Evolutionary conservation across 2,888 invertebrate genomes (phyloP), one percentile per base, ranked within the genome.

Genomic region (Chouioia cunea): DNA sequence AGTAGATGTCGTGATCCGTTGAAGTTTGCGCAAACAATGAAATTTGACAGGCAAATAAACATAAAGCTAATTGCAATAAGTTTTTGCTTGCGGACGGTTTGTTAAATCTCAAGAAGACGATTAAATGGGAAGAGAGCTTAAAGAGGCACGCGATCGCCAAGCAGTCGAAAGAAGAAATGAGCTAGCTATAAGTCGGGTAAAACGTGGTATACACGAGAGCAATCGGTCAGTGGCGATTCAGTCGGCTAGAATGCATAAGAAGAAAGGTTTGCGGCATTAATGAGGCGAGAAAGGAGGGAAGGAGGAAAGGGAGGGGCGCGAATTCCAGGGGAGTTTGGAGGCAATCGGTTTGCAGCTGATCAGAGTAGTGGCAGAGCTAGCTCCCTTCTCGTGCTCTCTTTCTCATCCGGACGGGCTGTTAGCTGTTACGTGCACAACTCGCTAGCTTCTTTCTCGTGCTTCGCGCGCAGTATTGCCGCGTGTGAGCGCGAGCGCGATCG

Each of bases 181-280:
- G 48, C 46, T 59, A 47, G 50, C 67, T 50, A 67, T 47, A 63
- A 53, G 36, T 36, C 36, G 10, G 60, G 65, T 59, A 63, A 66
- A 62, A 69, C 59, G 53, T 47, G 20, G 36, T n/a, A n/a, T n/a
- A n/a, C 36, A 36, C 50, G 74, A 74, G 76, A 79, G 81, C 81
- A 82, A 83, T 84, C 83, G 83, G 81, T 84, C 84, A 82, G 81
- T 81, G 83, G 82, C 80, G 80, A 78, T 82, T 81, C 82, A 80
- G 81, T 81, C 83, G 83, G 81, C 80, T 79, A 82, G 82, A 79
- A 77, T 80, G 81, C 81, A 82, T 81, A 81, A 79, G 20, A 83
- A 78, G 80, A n/a, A n/a, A n/a, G n/a, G n/a, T n/a, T 79, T 8
- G 80, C 77, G 79, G 80, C 83, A 83, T 83, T 84, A 84, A 84